A percentile compares a stretch with the other conserved stretches of the same genome.
Evolutionary conservation across 2,113 vertebrate genomes (phyloP).

Genomic region (Larimichthys polyactis): DNA sequence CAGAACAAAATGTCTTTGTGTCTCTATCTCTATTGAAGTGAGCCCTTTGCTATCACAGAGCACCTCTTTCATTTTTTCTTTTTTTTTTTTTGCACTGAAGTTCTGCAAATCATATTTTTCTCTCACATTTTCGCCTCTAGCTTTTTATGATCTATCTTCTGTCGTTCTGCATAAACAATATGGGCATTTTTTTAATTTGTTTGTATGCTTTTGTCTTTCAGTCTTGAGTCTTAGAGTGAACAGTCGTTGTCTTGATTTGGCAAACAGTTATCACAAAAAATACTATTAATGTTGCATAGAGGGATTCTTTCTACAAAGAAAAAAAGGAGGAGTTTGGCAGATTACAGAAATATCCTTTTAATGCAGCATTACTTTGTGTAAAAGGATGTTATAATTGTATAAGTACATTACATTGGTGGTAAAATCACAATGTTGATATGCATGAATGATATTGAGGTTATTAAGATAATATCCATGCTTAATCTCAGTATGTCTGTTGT

Average conservation of each 20-base stretch:
- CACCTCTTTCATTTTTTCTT: not conserved
- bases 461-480: slow-evolving; percentile 6
- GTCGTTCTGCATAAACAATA: not conserved
- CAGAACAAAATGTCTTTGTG: slow-evolving; percentile 28
- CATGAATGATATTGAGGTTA: not conserved
- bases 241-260: not conserved
- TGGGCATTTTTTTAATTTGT: not conserved
- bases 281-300: not conserved
- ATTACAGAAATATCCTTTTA: not conserved
- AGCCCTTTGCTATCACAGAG: not conserved
- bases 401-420: not conserved
- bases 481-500: not conserved
- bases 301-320: not conserved
- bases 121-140: not conserved
- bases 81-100: not conserved
- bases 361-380: not conserved
- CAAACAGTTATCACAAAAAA: not conserved
- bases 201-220: not conserved
- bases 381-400: not conserved
- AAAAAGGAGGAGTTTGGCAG: too few species aligned
- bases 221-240: not conserved
- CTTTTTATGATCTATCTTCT: not conserved
- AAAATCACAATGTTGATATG: slow-evolving; percentile 4
- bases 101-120: not conserved
- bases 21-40: not conserved